Evolutionary conservation across 1,140 invertebrate genomes (phyloP), one percentile per base, ranked within the genome.

Genomic region (Sycophila sp.): DNA sequence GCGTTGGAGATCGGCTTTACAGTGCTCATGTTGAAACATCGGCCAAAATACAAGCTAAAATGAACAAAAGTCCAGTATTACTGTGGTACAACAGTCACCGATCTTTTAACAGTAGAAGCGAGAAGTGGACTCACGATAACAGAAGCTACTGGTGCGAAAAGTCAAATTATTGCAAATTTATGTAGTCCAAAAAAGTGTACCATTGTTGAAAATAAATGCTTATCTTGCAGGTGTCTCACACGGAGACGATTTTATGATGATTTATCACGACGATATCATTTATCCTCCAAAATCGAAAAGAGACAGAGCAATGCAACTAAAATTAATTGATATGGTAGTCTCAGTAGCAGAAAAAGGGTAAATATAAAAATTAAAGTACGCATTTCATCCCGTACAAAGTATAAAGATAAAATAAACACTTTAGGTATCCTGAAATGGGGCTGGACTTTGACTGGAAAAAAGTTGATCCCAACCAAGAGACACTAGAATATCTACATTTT

Each of bases 361-460:
- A 30, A 28, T 32, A 32, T 3, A 34, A 13, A 47, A 28, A 28
- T 42, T 17, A 13, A 7, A 13, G 5, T 36, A 5, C 13, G 34
- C 34, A 7, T 7, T 36, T 36, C n/a, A n/a, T n/a, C n/a, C n/a
- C n/a, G n/a, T n/a, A n/a, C n/a, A n/a, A n/a, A n/a, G n/a, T n/a
- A n/a, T n/a, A n/a, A n/a, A n/a, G n/a, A n/a, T n/a, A n/a, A n/a
- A 36, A 36, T 36, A 36, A 36, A 7, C 6, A 19, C n/a, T 32
- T 2, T 17, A 13, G 26, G n/a, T 34, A 19, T 76, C n/a, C 24
- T 32, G 81, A 80, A 62, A 72, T 68, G 30, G 26, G 15, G 32
- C 30, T 56, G 4, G 30, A 17, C 2, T 56, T 32, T 34, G 17
- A 56, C 30, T 56, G 53, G 53, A 56, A 15, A 32, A 56, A 34